phyloP scores from a whole-genome alignment of 2,797 vertebrate species.

The Pangasius sanitwongsei region DNA sequence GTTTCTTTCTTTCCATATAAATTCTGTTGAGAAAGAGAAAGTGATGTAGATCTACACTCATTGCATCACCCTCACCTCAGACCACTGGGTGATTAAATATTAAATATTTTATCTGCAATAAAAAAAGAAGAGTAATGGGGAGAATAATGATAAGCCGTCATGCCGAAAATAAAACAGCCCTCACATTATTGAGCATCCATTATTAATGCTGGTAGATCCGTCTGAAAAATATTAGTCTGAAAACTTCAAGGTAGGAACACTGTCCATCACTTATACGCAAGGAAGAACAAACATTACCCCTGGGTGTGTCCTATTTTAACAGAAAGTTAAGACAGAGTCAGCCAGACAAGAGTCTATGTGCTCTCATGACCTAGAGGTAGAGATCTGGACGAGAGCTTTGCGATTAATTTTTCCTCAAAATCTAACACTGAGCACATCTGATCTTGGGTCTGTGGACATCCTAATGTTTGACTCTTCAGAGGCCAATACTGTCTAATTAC shows the following conservation, averaged over 20 bases:
- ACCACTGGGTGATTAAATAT: constrained; percentile 45
- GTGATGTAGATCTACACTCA: constrained; percentile 14
- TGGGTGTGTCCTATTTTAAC: constrained; percentile 13
- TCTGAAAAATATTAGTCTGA: constrained; percentile 47
- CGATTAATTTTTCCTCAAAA: constrained; percentile 51
- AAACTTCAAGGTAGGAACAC: constrained; percentile 39
- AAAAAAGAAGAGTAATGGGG: constrained; percentile 46
- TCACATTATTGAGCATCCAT: constrained; percentile 60
- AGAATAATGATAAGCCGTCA: constrained; percentile 45
- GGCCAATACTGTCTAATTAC: constrained; percentile 53
- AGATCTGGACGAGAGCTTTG: constrained; percentile 39
- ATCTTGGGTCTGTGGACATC: constrained; percentile 52
- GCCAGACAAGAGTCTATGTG: constrained; percentile 24
- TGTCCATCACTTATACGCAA: constrained; percentile 29
- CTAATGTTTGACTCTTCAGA: constrained; percentile 48
- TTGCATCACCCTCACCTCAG: constrained; percentile 31
- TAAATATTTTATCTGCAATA: constrained; percentile 67
- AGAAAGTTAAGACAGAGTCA: constrained; percentile 22
- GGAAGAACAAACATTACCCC: constrained; percentile 21
- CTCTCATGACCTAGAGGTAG: constrained; percentile 18
- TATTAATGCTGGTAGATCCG: constrained; percentile 54
- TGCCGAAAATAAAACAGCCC: constrained; percentile 50
- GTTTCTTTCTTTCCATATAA: constrained; percentile 21
- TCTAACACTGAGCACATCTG: constrained; percentile 51
- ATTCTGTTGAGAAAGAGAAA: constrained; percentile 16